A percentile compares a stretch with the other conserved stretches of the same genome.
phyloP scores from a whole-genome alignment of 1,140 invertebrate genomes.

The Mactra quadrangularis region DNA sequence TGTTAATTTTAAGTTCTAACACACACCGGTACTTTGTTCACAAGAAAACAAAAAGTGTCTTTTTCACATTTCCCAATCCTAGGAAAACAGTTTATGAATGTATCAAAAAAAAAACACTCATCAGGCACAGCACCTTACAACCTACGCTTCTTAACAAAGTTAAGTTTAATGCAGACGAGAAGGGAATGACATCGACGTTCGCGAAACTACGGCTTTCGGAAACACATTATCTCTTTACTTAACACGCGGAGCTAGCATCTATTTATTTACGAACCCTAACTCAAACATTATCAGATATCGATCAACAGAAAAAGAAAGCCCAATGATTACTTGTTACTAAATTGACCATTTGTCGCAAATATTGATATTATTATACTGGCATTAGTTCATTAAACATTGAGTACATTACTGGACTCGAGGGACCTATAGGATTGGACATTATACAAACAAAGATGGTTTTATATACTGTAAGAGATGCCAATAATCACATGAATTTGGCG shows the following conservation, averaged over 20 bases:
- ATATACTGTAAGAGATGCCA: neutral
- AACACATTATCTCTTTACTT: too few relatives aligned
- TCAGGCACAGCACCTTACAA: too few relatives aligned
- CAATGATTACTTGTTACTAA: conserved; percentile 23
- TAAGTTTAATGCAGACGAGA: too few relatives aligned
- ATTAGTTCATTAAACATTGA: conserved; percentile 56
- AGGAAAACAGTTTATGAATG: too few relatives aligned
- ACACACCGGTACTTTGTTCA: too few relatives aligned
- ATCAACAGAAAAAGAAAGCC: conserved; percentile 8
- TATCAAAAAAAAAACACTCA: too few relatives aligned
- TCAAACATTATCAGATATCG: conserved; percentile 3
- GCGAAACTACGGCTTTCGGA: too few relatives aligned
- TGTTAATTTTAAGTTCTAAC: too few relatives aligned
- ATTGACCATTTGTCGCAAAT: conserved; percentile 47
- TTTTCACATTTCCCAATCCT: too few relatives aligned
- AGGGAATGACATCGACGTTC: too few relatives aligned
- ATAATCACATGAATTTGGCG: neutral
- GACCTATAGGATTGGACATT: conserved; percentile 9
- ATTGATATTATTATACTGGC: conserved; percentile 46
- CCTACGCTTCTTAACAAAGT: too few relatives aligned
- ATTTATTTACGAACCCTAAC: conserved; percentile 17
- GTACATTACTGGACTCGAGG: conserved; percentile 15
- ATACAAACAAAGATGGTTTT: conserved; percentile 9
- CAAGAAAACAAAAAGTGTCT: too few relatives aligned
- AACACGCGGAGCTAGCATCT: conserved; percentile 11